phyloP scores from a whole-genome alignment of 2,797 vertebrate genomes.

The Phaenicophaeus curvirostris region DNA sequence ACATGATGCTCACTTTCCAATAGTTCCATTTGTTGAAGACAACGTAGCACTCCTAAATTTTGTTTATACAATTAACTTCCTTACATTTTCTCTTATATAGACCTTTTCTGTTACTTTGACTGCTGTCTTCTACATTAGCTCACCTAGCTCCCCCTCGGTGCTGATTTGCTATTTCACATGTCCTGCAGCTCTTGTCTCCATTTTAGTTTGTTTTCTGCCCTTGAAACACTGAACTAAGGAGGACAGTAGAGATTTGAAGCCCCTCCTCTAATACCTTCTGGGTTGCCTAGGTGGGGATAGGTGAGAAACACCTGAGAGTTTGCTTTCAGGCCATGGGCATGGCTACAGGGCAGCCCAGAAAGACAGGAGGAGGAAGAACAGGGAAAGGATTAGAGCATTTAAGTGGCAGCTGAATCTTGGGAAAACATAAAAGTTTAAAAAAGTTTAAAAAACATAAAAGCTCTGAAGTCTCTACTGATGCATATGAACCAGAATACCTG shows the following conservation, averaged over 20 bases:
- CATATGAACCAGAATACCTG: slow-evolving; percentile 57
- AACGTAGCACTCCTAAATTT: not conserved
- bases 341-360: slow-evolving; percentile 44
- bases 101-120: not conserved
- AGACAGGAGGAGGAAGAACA: slow-evolving; percentile 6
- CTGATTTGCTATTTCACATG: not conserved
- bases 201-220: slow-evolving; percentile 1
- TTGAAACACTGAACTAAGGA: not conserved
- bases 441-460: no score
- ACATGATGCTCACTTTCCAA: accelerated
- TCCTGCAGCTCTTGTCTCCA: not conserved
- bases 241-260: not conserved
- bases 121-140: not conserved
- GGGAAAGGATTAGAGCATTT: slow-evolving; percentile 13
- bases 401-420: slow-evolving; percentile 54
- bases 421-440: slow-evolving; percentile 56
- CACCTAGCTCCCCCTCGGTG: not conserved
- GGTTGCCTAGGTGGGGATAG: not conserved
- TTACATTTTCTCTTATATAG: not conserved
- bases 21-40: not conserved
- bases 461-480: slow-evolving; percentile 65
- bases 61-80: not conserved
- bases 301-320: not conserved
- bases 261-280: not conserved
- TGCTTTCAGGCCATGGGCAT: slow-evolving; percentile 35